Evolutionary conservation across 2,888 invertebrate species (phyloP), one percentile per base, ranked within the genome.

Genomic region (Chaitophorus viminalis): DNA sequence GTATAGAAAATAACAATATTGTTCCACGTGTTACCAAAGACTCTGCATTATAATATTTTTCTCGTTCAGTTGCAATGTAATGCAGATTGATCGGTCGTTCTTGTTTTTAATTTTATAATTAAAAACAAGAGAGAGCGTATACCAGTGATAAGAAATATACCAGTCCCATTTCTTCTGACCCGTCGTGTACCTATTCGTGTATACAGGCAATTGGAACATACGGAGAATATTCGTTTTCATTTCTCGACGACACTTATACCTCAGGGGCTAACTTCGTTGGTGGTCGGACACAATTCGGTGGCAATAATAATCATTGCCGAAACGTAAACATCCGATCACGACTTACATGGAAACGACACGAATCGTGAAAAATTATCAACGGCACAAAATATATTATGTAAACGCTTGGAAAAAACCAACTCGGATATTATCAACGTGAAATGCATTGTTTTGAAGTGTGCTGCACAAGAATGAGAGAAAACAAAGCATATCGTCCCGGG

Each of bases 71-170:
- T 74, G 36, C 6, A 39, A 46, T 11, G n/a, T 60, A 36, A 46
- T 36, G 8, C 9, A n/a, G 82, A 46, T 9, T 33, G 83, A 60
- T 60, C 60, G 60, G 74, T 82, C 74, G 82, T 86, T 85, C 77
- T 86, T 52, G 85, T 86, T 87, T 79, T 72, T 86, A 74, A 79
- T 86, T 54, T 74, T 86, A 79, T 60, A 79, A 72, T 54, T n/a
- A n/a, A n/a, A n/a, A n/a, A n/a, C n/a, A n/a, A n/a, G n/a, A n/a
- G 72, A 52, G 86, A 77, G 52, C 68, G 46, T 31, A 4, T 39
- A 9, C 1, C 25, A 18, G 36, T 29, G 54, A n/a, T n/a, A n/a
- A n/a, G n/a, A n/a, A n/a, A n/a, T 21, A n/a, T 70, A 36, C 52
- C 70, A 68, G 60, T 54, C 60, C 46, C 18, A 79, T 81, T 81